Conservation (phyloP, 2,113 vertebrate species). For the Stigmatopora argus region DNA sequence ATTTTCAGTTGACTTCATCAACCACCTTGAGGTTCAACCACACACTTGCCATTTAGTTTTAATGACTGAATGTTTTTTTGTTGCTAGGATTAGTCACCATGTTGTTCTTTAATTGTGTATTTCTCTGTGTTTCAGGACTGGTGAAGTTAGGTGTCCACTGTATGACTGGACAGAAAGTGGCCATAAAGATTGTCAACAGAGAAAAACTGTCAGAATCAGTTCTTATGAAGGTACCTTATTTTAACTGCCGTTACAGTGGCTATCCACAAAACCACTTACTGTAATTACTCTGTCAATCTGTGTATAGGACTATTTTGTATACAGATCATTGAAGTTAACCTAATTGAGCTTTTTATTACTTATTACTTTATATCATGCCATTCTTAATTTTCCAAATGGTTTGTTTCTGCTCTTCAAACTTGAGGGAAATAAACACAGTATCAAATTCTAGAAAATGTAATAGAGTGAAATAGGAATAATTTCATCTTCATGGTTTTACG, state of each 20-base stretch:
- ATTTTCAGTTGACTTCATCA: too few species aligned
- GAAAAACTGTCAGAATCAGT: constrained; percentile 97
- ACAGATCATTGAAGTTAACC: constrained; percentile 36
- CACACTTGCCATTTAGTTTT: neutral
- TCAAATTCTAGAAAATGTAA: neutral
- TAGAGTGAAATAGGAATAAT: neutral
- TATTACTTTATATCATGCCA: constrained; percentile 9
- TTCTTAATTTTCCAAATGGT: constrained; percentile 4
- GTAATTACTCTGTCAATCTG: constrained; percentile 15
- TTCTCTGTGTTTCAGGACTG: constrained; percentile 68
- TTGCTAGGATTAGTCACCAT: neutral
- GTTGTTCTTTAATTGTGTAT: neutral
- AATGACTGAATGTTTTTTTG: neutral
- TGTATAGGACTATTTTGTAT: neutral
- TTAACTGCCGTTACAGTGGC: neutral
- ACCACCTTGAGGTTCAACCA: neutral
- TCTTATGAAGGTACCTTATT: constrained; percentile 73
- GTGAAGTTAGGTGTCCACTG: constrained; percentile 92
- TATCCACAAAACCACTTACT: constrained; percentile 23
- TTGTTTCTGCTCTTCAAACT: neutral
- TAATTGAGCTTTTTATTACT: constrained; percentile 19
- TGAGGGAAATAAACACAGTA: neutral
- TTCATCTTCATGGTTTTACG: neutral
- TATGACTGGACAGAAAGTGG: constrained; percentile 93
- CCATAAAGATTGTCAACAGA: constrained; percentile 97